Evolutionary conservation across 2,888 invertebrate genomes (phyloP).

Genomic region (Caenorhabditis plicata): DNA sequence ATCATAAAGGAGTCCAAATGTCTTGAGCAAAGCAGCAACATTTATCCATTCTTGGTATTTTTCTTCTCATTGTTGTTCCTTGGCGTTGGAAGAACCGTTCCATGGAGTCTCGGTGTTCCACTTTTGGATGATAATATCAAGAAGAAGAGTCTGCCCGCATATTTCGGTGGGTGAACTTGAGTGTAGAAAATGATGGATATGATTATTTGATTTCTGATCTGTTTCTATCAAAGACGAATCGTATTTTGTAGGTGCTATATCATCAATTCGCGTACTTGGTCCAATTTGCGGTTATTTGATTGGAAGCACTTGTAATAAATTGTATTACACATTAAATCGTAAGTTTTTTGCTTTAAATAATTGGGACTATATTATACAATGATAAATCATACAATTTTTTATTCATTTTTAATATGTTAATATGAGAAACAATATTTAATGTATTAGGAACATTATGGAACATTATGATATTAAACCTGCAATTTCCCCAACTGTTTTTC

Average conservation of each 20-base stretch:
- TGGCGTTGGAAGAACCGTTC: constrained; percentile 62
- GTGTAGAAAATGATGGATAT: background rate
- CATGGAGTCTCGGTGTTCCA: constrained; percentile 64
- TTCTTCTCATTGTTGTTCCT: constrained; percentile 60
- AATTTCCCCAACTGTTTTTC: too few relatives aligned
- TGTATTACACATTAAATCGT: constrained; percentile 57
- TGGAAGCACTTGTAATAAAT: constrained; percentile 58
- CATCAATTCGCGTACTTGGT: constrained; percentile 64
- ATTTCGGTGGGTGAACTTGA: constrained; percentile 53
- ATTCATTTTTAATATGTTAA: too few relatives aligned
- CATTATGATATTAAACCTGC: too few relatives aligned
- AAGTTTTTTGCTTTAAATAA: too few relatives aligned
- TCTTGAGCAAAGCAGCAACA: constrained; percentile 41
- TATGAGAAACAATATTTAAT: too few relatives aligned
- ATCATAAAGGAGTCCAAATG: constrained; percentile 53
- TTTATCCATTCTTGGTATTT: constrained; percentile 59
- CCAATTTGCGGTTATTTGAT: constrained; percentile 65
- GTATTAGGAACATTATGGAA: too few relatives aligned
- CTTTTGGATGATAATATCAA: constrained; percentile 66
- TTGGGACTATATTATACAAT: background rate
- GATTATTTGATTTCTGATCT: background rate
- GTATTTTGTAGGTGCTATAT: constrained; percentile 62
- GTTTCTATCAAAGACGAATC: too few relatives aligned
- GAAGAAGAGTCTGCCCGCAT: constrained; percentile 59
- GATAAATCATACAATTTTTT: too few relatives aligned